Evolutionary conservation across 1,140 invertebrate species (phyloP).

Genomic region (Euura lappo): DNA sequence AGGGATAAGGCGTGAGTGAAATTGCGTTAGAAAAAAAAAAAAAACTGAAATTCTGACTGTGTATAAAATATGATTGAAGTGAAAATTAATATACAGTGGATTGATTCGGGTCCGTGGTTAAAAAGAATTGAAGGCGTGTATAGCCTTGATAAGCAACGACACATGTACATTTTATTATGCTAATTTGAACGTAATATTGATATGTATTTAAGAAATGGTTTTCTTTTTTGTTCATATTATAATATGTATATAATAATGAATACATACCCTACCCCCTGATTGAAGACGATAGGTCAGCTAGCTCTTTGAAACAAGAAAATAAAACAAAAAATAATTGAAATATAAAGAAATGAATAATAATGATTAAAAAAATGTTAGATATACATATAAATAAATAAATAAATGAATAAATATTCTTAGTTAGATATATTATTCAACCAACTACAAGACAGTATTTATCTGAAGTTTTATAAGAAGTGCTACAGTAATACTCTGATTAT

Average conservation of each 20-base stretch:
- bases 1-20: not conserved
- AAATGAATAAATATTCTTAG: conserved; percentile 22
- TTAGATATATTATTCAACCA: conserved; percentile 44
- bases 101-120: conserved; percentile 19
- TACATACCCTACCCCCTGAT: not conserved
- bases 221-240: conserved; percentile 39
- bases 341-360: not conserved
- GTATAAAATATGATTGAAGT: too few species aligned
- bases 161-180: conserved; percentile 37
- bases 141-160: conserved; percentile 36
- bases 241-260: conserved; percentile 26
- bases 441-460: conserved; percentile 53
- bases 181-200: conserved; percentile 35
- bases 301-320: not conserved
- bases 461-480: not conserved
- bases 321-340: too few species aligned
- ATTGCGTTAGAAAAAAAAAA: not conserved
- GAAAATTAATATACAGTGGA: not conserved
- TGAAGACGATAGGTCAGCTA: not conserved
- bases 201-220: conserved; percentile 33
- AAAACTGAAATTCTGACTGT: too few species aligned
- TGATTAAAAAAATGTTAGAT: conserved; percentile 10
- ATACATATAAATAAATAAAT: conserved; percentile 7
- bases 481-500: not conserved
- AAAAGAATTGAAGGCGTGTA: conserved; percentile 29